phyloP scores from a whole-genome alignment of 53 echinoderm and acorn worm species.

The Patiria pectinifera region DNA sequence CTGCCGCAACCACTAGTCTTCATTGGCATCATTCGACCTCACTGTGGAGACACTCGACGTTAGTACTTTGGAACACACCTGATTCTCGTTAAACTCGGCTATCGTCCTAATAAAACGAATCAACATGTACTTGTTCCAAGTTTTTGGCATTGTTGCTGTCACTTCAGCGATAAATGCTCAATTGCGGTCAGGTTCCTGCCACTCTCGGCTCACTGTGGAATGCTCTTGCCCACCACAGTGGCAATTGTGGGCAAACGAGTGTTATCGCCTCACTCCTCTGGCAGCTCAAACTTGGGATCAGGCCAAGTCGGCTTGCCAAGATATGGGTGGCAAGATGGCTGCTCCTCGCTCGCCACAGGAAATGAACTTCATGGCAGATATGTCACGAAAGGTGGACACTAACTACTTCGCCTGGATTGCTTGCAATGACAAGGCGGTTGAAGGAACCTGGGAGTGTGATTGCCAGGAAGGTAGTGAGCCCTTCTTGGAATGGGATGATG shows the following conservation, averaged over 20 bases:
- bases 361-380: not conserved
- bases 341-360: not conserved
- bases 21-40: too few species aligned
- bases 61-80: too few species aligned
- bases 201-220: not conserved
- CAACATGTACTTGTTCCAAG: too few species aligned
- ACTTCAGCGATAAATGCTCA: too few species aligned
- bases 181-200: not conserved
- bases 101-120: too few species aligned
- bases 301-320: slow-evolving; percentile 1
- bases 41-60: too few species aligned
- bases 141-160: too few species aligned
- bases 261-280: not conserved
- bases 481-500: not conserved
- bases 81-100: too few species aligned
- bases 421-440: not conserved
- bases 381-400: not conserved
- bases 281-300: not conserved
- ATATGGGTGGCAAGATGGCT: not conserved
- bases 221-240: not conserved
- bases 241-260: not conserved
- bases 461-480: not conserved
- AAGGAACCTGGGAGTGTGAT: not conserved
- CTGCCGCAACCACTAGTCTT: too few species aligned
- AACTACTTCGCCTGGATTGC: not conserved